Percentiles rank a stretch among this genome's conserved stretches.
Evolutionary conservation across 2,888 invertebrate genomes (phyloP).

Genomic region (Drosophila merina): DNA sequence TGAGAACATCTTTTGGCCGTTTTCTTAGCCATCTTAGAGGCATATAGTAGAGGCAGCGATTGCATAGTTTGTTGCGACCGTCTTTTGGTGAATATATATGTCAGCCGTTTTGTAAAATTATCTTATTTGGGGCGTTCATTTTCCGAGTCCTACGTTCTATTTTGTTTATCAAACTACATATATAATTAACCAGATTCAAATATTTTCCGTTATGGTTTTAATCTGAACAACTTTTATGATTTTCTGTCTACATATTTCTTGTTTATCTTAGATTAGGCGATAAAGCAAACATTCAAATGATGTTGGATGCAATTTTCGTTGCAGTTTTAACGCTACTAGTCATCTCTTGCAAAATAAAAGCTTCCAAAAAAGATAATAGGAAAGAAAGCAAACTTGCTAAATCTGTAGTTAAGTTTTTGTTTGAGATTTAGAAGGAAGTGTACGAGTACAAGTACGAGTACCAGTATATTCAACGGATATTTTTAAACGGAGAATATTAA

Average conservation of each 20-base stretch:
- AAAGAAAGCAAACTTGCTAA: constrained; percentile 31
- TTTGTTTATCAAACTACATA: constrained; percentile 1
- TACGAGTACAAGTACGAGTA: neutral
- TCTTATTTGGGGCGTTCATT: constrained; percentile 2
- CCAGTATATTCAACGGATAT: constrained; percentile 46
- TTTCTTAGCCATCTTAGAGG: neutral
- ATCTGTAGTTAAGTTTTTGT: constrained; percentile 62
- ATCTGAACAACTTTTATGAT: neutral
- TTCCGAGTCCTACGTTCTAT: neutral
- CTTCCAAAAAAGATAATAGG: constrained; percentile 29
- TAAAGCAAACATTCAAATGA: neutral
- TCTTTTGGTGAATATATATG: neutral
- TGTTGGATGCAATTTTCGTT: constrained; percentile 10
- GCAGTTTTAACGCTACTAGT: constrained; percentile 48
- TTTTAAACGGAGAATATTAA: constrained; percentile 45
- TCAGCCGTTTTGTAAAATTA: constrained; percentile 2
- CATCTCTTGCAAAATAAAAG: constrained; percentile 34
- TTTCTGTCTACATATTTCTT: constrained; percentile 5
- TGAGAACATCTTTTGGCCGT: constrained; percentile 2
- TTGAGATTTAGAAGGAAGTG: constrained; percentile 38
- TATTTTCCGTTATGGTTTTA: neutral
- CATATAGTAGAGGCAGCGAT: neutral
- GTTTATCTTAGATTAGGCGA: constrained; percentile 11
- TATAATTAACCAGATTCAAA: neutral
- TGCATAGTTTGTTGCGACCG: constrained; percentile 1